Evolutionary conservation across 2,113 vertebrate genomes (phyloP).

Genomic region (Climacteris rufus): DNA sequence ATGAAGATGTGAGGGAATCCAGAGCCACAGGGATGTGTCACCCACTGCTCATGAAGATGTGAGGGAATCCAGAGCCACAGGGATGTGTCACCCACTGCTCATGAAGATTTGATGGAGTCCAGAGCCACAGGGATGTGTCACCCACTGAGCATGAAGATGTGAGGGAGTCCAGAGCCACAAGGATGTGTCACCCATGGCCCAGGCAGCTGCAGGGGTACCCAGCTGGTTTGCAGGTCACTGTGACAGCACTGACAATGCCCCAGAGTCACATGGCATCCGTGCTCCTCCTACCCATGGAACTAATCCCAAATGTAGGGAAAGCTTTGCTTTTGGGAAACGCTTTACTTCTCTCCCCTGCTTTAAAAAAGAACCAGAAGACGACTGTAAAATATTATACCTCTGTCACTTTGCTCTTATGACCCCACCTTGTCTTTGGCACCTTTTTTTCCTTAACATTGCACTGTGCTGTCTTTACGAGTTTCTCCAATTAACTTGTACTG

Average conservation of each 20-base stretch:
- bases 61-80: too few species aligned
- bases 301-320: background rate
- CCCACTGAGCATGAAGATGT: background rate
- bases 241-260: background rate
- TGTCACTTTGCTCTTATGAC: too few species aligned
- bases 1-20: background rate
- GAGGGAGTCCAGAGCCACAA: background rate
- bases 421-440: background rate
- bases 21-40: background rate
- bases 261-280: background rate
- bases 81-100: background rate
- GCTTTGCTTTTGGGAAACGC: background rate
- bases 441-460: background rate
- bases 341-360: background rate
- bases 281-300: background rate
- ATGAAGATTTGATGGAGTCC: too few species aligned
- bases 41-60: too few species aligned
- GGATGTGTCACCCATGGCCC: background rate
- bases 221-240: background rate
- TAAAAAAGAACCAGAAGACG: background rate
- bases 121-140: background rate
- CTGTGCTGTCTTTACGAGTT: background rate
- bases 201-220: background rate
- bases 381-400: background rate
- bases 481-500: background rate